Evolutionary conservation across 37 sponge, comb jelly and placozoan species (phyloP).

Genomic region (Bolinopsis microptera): DNA sequence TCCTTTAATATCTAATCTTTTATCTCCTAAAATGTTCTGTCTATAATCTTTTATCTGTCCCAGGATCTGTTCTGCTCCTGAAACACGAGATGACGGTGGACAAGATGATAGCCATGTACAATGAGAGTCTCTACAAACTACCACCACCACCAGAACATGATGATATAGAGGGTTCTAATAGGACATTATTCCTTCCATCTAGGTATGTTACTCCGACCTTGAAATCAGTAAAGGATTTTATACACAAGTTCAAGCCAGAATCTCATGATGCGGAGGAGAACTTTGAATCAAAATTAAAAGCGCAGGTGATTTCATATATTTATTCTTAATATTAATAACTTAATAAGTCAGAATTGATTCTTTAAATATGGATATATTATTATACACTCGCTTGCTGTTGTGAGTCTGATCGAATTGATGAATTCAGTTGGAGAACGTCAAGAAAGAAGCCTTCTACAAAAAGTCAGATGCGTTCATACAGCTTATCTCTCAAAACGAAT

Average conservation of each 20-base stretch:
- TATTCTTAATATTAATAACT: too few relatives aligned
- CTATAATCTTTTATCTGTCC: too few relatives aligned
- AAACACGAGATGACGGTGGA: conserved; percentile 11
- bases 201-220: conserved; percentile 2
- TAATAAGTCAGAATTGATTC: too few relatives aligned
- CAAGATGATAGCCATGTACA: conserved; percentile 48
- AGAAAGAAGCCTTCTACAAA: not conserved
- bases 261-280: too few relatives aligned
- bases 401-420: too few relatives aligned
- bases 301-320: too few relatives aligned
- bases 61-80: not conserved
- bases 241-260: not conserved
- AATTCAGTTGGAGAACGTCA: not conserved
- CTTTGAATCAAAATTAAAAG: too few relatives aligned
- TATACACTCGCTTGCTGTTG: too few relatives aligned
- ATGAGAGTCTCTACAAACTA: conserved; percentile 6
- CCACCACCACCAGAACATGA: not conserved
- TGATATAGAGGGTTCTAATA: not conserved
- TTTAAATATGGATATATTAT: too few relatives aligned
- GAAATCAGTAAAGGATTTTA: not conserved
- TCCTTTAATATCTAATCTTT: too few relatives aligned
- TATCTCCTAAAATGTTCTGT: too few relatives aligned
- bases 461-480: conserved; percentile 36
- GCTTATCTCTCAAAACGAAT: conserved; percentile 1
- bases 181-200: not conserved